Percentiles rank a stretch among this genome's conserved stretches.
phyloP scores from a whole-genome alignment of 2,113 vertebrate species.

The Protobothrops flavoviridis region DNA sequence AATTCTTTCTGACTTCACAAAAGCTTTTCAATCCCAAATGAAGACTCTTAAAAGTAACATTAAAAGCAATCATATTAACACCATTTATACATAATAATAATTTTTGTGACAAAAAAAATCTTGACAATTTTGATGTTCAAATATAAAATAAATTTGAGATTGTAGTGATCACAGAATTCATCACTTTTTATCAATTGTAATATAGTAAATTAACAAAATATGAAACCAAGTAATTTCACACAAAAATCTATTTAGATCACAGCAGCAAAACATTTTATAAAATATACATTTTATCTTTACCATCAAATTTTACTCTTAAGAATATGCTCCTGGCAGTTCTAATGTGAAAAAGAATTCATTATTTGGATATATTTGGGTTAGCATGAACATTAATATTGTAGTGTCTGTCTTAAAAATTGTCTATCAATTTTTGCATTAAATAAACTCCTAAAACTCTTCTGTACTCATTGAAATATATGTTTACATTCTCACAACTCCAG shows the following conservation, averaged over 20 bases:
- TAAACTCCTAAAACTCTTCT: constrained; percentile 14
- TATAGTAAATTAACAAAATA: not conserved
- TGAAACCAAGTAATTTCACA: constrained; percentile 37
- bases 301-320: not conserved
- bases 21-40: constrained; percentile 16
- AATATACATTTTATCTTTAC: not conserved
- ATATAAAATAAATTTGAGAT: constrained; percentile 13
- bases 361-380: constrained; percentile 39
- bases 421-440: not conserved
- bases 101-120: not conserved
- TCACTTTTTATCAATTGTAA: constrained; percentile 8
- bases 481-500: constrained; percentile 22
- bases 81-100: fast-evolving
- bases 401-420: constrained; percentile 52
- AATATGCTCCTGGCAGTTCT: constrained; percentile 1
- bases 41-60: not conserved
- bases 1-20: not conserved
- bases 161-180: constrained; percentile 15
- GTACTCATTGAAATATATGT: not conserved
- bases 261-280: constrained; percentile 47
- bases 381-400: constrained; percentile 56
- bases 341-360: not conserved
- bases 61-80: not conserved
- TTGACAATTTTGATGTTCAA: constrained; percentile 5
- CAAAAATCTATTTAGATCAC: constrained; percentile 38